Evolutionary conservation across 1,140 invertebrate species (phyloP).

Genomic region (Trachymyrmex cornetzi): DNA sequence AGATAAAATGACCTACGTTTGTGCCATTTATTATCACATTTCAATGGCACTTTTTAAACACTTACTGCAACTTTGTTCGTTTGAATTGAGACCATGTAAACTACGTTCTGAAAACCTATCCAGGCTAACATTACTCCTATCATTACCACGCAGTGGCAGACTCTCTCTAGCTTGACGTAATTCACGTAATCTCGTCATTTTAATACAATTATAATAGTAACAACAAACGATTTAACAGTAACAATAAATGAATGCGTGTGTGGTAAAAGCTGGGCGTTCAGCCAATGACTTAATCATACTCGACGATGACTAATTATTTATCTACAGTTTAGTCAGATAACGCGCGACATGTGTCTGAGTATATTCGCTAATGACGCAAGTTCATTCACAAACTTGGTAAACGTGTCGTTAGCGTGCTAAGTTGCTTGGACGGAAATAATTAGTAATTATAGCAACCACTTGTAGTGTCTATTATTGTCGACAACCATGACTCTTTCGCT

Average conservation of each 20-base stretch:
- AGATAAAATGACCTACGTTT: background rate
- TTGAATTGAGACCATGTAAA: slow-evolving; percentile 74
- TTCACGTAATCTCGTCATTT: slow-evolving; percentile 20
- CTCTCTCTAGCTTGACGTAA: slow-evolving; percentile 32
- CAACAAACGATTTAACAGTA: background rate
- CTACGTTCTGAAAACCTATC: slow-evolving; percentile 81
- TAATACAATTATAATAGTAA: background rate
- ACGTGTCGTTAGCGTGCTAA: background rate
- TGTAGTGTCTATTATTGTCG: slow-evolving; percentile 23
- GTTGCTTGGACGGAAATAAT: slow-evolving; percentile 7
- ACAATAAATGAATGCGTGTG: background rate
- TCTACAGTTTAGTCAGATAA: slow-evolving; percentile 31
- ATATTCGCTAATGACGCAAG: background rate
- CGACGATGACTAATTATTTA: slow-evolving; percentile 70
- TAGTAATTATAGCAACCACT: background rate
- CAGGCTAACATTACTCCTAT: slow-evolving; percentile 78
- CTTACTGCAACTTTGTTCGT: slow-evolving; percentile 73
- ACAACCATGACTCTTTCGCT: background rate
- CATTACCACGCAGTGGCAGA: slow-evolving; percentile 76
- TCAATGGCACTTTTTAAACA: slow-evolving; percentile 7
- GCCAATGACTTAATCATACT: slow-evolving; percentile 35
- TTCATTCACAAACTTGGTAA: slow-evolving; percentile 26
- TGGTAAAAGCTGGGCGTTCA: background rate
- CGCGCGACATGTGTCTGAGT: background rate
- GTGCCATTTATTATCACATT: background rate